phyloP scores from a whole-genome alignment of 2,113 vertebrate genomes.

The Tauraco erythrolophus region DNA sequence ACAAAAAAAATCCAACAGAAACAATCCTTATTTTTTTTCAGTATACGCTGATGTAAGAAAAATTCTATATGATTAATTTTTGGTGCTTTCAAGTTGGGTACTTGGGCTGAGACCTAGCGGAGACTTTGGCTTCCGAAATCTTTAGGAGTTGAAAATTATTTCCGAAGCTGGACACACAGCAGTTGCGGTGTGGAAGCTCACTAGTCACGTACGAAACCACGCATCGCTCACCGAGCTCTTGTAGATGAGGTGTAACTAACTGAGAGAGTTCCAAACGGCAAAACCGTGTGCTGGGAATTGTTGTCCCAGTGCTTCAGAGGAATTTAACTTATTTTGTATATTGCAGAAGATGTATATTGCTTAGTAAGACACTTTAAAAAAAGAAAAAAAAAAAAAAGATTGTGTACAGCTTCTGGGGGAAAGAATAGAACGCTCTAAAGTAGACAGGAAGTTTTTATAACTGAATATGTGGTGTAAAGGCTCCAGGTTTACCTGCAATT shows the following conservation, averaged over 20 bases:
- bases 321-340: slow-evolving; percentile 78
- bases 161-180: background rate
- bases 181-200: background rate
- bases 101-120: background rate
- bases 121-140: background rate
- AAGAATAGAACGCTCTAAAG: slow-evolving; percentile 49
- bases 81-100: background rate
- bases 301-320: slow-evolving; percentile 57
- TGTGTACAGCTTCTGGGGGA: slow-evolving; percentile 58
- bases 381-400: slow-evolving; percentile 64
- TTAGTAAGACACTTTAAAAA: slow-evolving; percentile 64
- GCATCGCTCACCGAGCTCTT: slow-evolving; percentile 45
- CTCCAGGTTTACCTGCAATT: slow-evolving; percentile 64
- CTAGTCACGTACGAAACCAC: background rate
- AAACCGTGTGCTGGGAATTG: background rate
- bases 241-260: slow-evolving; percentile 30
- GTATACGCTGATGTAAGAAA: background rate
- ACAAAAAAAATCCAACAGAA: background rate
- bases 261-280: background rate
- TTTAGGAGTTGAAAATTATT: background rate
- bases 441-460: slow-evolving; percentile 66
- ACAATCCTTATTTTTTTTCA: background rate
- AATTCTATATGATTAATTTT: background rate
- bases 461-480: slow-evolving; percentile 54
- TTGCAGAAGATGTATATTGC: slow-evolving; percentile 71